These are phyloP conservation scores for Dascillus cervinus DNA, from an alignment of 2,888 invertebrate genomes.

Conservation along the genomic window DNA sequence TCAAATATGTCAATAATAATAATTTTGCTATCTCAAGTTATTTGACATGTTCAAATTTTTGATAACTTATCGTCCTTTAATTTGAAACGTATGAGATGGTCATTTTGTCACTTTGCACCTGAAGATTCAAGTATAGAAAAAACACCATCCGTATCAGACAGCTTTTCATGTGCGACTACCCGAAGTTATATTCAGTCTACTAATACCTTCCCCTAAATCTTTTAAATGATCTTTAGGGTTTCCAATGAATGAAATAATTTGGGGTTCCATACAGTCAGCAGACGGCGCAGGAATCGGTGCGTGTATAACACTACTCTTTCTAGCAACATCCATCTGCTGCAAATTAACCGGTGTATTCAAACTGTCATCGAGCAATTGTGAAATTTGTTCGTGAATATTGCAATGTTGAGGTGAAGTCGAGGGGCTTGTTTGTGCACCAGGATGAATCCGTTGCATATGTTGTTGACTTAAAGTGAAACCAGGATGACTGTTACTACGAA, in stretches of 20 bases:
- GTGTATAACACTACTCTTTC: constrained; percentile 40
- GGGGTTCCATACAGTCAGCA: constrained; percentile 83
- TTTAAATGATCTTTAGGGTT: constrained; percentile 56
- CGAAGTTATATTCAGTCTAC: no score
- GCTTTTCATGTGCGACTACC: no score
- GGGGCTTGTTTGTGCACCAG: constrained; percentile 44
- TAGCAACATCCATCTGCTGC: constrained; percentile 41
- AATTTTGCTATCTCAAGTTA: no score
- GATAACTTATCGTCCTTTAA: no score
- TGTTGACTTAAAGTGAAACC: constrained; percentile 51
- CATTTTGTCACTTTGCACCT: no score
- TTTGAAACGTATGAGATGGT: no score
- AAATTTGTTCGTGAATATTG: constrained; percentile 50
- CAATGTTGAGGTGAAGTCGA: constrained; percentile 60
- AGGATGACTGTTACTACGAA: constrained; percentile 46
- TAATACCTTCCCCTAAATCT: no score
- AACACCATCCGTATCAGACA: no score
- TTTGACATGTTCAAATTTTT: no score
- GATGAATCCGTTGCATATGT: constrained; percentile 40
- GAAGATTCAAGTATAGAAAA: no score
- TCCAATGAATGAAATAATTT: constrained; percentile 87
- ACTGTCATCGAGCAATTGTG: constrained; percentile 37
- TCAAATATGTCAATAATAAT: no score
- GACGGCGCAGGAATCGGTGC: constrained; percentile 59
- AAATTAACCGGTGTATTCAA: constrained; percentile 43